Base-by-base conservation (phyloP, 1,140 invertebrate genomes). In the Drosophila ficusphila region DNA sequence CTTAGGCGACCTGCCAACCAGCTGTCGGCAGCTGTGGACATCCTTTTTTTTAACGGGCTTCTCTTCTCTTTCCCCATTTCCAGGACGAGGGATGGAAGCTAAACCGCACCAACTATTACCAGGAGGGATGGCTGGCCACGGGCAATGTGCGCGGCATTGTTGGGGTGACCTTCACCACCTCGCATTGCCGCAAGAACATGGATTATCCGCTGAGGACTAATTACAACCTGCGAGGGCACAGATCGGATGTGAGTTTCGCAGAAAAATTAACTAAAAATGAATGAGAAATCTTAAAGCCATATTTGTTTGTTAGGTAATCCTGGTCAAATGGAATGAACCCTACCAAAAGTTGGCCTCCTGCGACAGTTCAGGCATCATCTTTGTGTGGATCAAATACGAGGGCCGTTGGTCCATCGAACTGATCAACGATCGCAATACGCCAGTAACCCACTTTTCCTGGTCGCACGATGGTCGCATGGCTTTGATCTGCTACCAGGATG, bases 311-410 rank as follows among this genome's bases (percentile, higher is more conserved):
- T 92, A 99, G 98, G 97, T 99, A 23, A 97, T 97, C 36, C 92
- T 99, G 29, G 98, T 99, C 14, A 97, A 97, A 92, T 99, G 99
- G 99, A 99, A 99, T 92, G 97, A 98, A 92, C 97, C 98, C 0
- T 99, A 99, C 92, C 98, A 99, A 92, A 99, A 99, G 92, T 91
- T 99, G 57, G 98, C 98, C 2, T 98, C 98, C 4, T 99, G 98
- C 92, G 99, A 99, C 93, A 97, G 96, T 79, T 98, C 97, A 0
- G 99, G 99, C 9, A 97, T 99, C 25, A 99, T 99, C 82, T 99
- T 99, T 92, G 98, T 99, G 4, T 99, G 99, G 98, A 99, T 99
- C 71, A 99, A 99, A 91, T 99, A 99, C 91, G 98, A 99, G 91
- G 98, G 98, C 5, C 94, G 98, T 9, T 99, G 98, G 98, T 99